Evolutionary conservation across 2,888 invertebrate genomes (phyloP).

Genomic region (Theretra japonica): DNA sequence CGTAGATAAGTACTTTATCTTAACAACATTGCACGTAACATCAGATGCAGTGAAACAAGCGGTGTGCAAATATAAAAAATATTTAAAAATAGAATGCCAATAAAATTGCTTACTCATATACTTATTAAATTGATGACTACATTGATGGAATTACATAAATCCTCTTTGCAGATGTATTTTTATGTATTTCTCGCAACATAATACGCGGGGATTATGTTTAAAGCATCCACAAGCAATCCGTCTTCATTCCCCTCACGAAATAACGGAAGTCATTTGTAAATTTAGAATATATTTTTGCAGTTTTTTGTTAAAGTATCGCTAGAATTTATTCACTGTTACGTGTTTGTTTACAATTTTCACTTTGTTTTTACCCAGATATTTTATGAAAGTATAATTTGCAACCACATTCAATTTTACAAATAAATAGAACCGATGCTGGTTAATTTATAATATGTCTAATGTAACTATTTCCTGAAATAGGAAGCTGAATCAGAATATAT

Average conservation of each 20-base stretch:
- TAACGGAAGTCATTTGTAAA: conserved; percentile 1
- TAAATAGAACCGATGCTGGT: too few species aligned
- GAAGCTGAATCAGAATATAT: too few species aligned
- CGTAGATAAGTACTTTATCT: too few species aligned
- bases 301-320: neutral
- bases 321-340: neutral
- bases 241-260: neutral
- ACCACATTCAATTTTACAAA: too few species aligned
- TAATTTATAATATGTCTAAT: too few species aligned
- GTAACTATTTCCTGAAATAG: too few species aligned
- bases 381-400: too few species aligned
- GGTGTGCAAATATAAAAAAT: too few species aligned
- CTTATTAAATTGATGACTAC: neutral
- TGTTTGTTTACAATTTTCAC: neutral
- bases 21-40: too few species aligned
- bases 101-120: neutral
- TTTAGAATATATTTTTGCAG: neutral
- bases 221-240: conserved; percentile 13
- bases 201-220: neutral
- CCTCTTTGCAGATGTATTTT: neutral
- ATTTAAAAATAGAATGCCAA: too few species aligned
- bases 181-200: neutral
- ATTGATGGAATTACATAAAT: neutral
- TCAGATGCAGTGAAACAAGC: too few species aligned
- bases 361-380: too few species aligned